These are phyloP conservation scores for Cavia porcellus DNA, from an alignment of 2,113 vertebrate species.

Conservation along the genomic window DNA sequence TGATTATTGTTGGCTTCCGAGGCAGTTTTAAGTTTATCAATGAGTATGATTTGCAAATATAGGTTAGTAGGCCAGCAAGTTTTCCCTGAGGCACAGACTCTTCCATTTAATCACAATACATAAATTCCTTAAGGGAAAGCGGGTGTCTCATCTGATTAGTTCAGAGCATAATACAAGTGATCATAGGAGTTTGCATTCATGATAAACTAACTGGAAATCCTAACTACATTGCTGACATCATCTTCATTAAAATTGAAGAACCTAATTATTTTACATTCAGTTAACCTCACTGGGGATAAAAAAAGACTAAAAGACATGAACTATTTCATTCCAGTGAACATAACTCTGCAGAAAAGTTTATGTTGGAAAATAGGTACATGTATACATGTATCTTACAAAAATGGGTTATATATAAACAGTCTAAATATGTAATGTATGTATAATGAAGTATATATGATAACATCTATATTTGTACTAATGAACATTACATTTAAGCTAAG, in stretches of 20 bases:
- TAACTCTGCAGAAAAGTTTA: background rate
- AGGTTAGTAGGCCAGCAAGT: slow-evolving; percentile 78
- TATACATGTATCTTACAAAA: background rate
- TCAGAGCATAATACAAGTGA: slow-evolving; percentile 36
- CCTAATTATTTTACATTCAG: slow-evolving; percentile 65
- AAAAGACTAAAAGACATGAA: slow-evolving; percentile 13
- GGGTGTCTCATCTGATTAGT: slow-evolving; percentile 64
- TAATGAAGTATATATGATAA: background rate
- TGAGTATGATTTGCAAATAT: slow-evolving; percentile 75
- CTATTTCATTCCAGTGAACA: background rate
- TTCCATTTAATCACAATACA: slow-evolving; percentile 79
- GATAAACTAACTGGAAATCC: slow-evolving; percentile 45
- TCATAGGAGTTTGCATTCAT: slow-evolving; percentile 48
- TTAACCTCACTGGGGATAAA: slow-evolving; percentile 2
- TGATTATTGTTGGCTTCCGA: slow-evolving; percentile 20
- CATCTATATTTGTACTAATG: background rate
- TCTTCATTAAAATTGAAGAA: slow-evolving; percentile 61
- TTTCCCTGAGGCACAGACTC: slow-evolving; percentile 63
- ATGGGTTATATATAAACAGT: too few species aligned
- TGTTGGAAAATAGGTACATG: background rate
- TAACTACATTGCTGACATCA: slow-evolving; percentile 43
- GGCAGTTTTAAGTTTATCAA: slow-evolving; percentile 74
- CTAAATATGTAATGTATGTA: too few species aligned
- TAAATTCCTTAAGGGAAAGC: slow-evolving; percentile 64
- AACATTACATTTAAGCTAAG: background rate